phyloP scores from a whole-genome alignment of 2,888 invertebrate genomes.

The Rhagonycha lutea region DNA sequence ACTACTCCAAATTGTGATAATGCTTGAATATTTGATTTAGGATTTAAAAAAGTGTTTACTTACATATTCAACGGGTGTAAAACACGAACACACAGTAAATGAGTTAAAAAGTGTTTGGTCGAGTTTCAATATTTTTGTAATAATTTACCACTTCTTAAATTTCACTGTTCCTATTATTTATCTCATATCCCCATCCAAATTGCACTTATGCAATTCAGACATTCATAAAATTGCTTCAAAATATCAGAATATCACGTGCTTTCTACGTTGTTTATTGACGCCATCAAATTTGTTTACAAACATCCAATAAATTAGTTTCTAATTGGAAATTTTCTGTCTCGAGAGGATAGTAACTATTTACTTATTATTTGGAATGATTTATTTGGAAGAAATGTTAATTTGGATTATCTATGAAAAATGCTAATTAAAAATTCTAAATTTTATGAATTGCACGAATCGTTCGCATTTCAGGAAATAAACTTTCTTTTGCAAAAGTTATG shows the following conservation, averaged over 20 bases:
- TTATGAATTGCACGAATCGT: too few species aligned
- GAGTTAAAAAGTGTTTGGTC: background rate
- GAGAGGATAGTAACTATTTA: too few species aligned
- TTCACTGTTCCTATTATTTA: background rate
- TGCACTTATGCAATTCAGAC: background rate
- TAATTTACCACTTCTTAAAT: background rate
- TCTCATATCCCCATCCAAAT: background rate
- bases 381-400: too few species aligned
- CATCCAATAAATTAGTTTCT: too few species aligned
- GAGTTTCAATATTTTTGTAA: background rate
- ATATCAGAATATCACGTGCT: background rate
- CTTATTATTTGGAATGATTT: too few species aligned
- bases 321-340: too few species aligned
- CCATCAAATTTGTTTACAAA: too few species aligned
- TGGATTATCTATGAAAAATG: too few species aligned
- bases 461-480: too few species aligned
- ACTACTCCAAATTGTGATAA: background rate
- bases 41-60: background rate
- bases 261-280: too few species aligned
- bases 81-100: background rate
- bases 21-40: background rate
- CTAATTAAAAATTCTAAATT: too few species aligned
- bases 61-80: background rate
- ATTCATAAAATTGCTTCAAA: background rate
- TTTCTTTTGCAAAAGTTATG: too few species aligned